A percentile compares a stretch with the other conserved stretches of the same genome.
phyloP scores from a whole-genome alignment of 2,113 vertebrate genomes.

The Eulemur macaco region DNA sequence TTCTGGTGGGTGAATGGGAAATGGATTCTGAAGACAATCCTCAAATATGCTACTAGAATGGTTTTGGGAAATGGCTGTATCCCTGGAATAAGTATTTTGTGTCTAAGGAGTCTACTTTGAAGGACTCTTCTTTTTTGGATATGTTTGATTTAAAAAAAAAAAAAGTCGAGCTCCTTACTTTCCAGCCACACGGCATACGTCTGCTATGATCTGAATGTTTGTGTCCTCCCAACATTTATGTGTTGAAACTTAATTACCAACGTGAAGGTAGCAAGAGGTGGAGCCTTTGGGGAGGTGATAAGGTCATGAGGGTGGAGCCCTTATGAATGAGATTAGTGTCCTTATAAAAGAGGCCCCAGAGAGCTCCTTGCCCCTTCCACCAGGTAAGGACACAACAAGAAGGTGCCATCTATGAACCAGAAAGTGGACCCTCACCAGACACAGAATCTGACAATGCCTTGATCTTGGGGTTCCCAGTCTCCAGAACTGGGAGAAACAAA shows the following conservation, averaged over 20 bases:
- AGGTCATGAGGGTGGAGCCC: not conserved
- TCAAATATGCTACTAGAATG: not conserved
- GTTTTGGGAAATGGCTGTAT: not conserved
- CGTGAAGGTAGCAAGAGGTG: not conserved
- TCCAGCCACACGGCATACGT: accelerated
- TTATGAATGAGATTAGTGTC: not conserved
- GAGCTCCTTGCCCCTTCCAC: not conserved
- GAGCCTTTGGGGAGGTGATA: not conserved
- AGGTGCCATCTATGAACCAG: not conserved
- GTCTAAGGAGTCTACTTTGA: not conserved
- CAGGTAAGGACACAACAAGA: not conserved
- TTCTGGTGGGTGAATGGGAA: not conserved
- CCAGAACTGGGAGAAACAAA: not conserved
- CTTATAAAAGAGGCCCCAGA: not conserved
- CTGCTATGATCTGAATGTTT: too few relatives aligned
- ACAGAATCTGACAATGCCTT: not conserved
- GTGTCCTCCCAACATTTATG: not conserved
- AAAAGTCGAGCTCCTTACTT: not conserved
- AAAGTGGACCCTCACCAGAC: not conserved
- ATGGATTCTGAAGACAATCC: not conserved
- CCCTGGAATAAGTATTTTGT: not conserved
- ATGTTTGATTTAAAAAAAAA: not conserved
- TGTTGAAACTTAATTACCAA: not conserved
- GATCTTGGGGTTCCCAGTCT: not conserved
- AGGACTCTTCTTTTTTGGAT: not conserved